Evolutionary conservation across 2,888 invertebrate genomes (phyloP).

Genomic region (Smittia sp.): DNA sequence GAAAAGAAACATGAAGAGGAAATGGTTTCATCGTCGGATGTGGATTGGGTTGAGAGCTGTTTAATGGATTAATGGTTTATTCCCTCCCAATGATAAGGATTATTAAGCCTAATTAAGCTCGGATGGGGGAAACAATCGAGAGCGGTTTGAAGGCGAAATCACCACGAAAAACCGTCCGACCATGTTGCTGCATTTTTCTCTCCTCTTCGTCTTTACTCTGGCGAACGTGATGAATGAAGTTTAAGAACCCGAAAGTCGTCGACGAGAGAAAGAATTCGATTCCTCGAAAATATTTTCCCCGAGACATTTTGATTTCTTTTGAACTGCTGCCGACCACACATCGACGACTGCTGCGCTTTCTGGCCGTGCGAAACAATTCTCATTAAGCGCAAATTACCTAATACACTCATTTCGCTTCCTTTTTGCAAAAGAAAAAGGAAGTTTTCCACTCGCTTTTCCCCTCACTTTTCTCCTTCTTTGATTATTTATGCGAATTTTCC

Average conservation of each 20-base stretch:
- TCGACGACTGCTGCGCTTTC: background rate
- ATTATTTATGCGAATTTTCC: constrained; percentile 40
- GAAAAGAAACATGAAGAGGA: background rate
- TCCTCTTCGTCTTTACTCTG: background rate
- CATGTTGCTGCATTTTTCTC: background rate
- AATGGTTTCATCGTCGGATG: constrained; percentile 8
- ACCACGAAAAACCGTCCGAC: background rate
- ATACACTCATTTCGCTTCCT: constrained; percentile 37
- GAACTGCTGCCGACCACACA: background rate
- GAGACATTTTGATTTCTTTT: constrained; percentile 4
- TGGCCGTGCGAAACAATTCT: background rate
- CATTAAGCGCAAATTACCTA: constrained; percentile 34
- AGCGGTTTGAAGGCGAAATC: background rate
- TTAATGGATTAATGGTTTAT: background rate
- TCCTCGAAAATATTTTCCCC: background rate
- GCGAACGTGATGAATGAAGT: background rate
- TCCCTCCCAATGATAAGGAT: constrained; percentile 11
- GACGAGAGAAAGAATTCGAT: background rate
- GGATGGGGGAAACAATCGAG: constrained; percentile 5
- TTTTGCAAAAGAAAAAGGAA: constrained; percentile 35
- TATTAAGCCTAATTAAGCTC: constrained; percentile 16
- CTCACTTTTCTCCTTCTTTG: background rate
- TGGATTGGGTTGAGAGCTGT: background rate
- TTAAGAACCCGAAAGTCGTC: background rate
- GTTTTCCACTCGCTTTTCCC: constrained; percentile 29